Evolutionary conservation across 2,888 invertebrate genomes (phyloP).

Genomic region (Ochlodes sylvanus): DNA sequence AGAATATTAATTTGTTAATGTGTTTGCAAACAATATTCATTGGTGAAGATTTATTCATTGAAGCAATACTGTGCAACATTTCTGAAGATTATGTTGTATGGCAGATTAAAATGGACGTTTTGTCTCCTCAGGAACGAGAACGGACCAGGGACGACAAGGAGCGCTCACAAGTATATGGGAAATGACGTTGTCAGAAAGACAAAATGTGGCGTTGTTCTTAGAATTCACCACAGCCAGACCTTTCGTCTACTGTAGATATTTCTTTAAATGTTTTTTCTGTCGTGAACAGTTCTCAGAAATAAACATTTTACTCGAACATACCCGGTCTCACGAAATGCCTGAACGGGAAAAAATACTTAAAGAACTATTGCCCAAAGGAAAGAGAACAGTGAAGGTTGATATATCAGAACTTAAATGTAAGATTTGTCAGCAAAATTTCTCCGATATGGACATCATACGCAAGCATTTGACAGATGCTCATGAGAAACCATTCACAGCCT

Average conservation of each 20-base stretch:
- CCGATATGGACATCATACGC: conserved; percentile 57
- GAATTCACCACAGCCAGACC: conserved; percentile 63
- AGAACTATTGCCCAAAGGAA: conserved; percentile 65
- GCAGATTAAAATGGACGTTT: conserved; percentile 26
- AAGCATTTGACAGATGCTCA: conserved; percentile 59
- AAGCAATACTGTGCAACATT: not conserved
- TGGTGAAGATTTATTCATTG: no score
- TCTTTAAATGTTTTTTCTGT: conserved; percentile 72
- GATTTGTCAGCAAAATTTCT: conserved; percentile 53
- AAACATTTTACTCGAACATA: conserved; percentile 58
- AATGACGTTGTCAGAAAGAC: conserved; percentile 67
- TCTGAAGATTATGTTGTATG: conserved; percentile 10
- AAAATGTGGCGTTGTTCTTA: conserved; percentile 64
- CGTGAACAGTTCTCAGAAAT: conserved; percentile 62
- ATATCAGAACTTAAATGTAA: conserved; percentile 66
- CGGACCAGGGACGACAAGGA: conserved; percentile 33
- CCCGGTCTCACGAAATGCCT: conserved; percentile 57
- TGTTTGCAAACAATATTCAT: no score
- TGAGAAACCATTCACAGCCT: conserved; percentile 57
- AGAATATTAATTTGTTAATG: no score
- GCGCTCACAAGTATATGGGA: conserved; percentile 68
- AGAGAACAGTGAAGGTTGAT: conserved; percentile 68
- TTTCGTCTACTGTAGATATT: conserved; percentile 69
- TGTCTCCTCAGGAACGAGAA: conserved; percentile 30
- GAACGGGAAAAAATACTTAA: conserved; percentile 56